Evolutionary conservation across 2,888 invertebrate species (phyloP).

Genomic region (Harpagoxenus sublaevis): DNA sequence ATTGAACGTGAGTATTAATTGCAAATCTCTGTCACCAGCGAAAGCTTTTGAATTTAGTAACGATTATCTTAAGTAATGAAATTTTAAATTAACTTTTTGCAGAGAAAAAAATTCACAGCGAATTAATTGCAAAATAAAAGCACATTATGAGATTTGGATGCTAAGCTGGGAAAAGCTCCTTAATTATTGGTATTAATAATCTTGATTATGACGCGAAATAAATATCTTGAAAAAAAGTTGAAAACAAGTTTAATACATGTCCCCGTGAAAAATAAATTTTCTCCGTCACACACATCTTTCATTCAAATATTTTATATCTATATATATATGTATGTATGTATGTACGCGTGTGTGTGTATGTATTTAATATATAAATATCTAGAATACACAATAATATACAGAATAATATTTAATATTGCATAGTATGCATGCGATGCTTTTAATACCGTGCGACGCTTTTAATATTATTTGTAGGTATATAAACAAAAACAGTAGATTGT

Average conservation of each 20-base stretch:
- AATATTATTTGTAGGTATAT: not conserved
- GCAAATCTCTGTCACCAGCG: too few relatives aligned
- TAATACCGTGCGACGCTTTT: too few relatives aligned
- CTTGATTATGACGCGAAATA: not conserved
- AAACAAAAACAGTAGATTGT: not conserved
- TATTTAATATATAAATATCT: not conserved
- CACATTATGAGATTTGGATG: not conserved
- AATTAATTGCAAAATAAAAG: conserved; percentile 13
- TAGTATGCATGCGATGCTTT: not conserved
- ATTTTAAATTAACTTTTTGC: conserved; percentile 1
- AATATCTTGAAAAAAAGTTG: not conserved
- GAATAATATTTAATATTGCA: conserved; percentile 2
- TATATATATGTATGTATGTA: too few relatives aligned
- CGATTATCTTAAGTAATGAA: not conserved
- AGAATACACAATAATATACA: too few relatives aligned
- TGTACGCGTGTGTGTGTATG: not conserved
- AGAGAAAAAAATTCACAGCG: not conserved
- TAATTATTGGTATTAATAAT: conserved; percentile 20
- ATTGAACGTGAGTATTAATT: conserved; percentile 18
- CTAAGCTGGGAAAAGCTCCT: not conserved
- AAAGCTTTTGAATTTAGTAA: not conserved
- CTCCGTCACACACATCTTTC: not conserved
- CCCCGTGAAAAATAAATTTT: not conserved
- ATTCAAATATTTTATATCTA: not conserved
- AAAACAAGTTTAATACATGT: not conserved